These are phyloP conservation scores for Agrochola litura DNA, from an alignment of 2,888 invertebrate genomes.

Conservation along the genomic window DNA sequence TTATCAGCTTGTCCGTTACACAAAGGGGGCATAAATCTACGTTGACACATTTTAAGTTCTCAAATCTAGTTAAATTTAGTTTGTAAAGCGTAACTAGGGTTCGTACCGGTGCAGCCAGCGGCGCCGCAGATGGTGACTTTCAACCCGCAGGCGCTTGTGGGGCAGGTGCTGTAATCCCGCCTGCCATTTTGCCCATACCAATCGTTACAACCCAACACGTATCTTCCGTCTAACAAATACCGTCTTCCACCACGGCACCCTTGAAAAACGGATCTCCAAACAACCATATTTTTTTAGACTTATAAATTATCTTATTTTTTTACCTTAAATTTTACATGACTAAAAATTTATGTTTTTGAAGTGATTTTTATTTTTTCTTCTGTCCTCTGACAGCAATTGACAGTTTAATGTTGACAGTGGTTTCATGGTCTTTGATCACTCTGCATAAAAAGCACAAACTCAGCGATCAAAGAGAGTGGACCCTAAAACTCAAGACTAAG, in stretches of 20 bases:
- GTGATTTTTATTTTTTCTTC: constrained; percentile 36
- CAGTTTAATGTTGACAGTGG: constrained; percentile 17
- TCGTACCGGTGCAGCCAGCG: constrained; percentile 85
- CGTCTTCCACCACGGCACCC: constrained; percentile 42
- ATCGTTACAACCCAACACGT: constrained; percentile 9
- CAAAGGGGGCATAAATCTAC: neutral
- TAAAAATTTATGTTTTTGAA: constrained; percentile 45
- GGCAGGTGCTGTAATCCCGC: constrained; percentile 75
- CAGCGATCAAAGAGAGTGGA: neutral
- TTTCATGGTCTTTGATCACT: constrained; percentile 1
- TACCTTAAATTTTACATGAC: constrained; percentile 46
- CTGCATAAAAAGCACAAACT: constrained; percentile 1
- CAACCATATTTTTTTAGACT: constrained; percentile 61
- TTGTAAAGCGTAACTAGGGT: neutral
- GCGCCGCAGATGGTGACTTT: constrained; percentile 91
- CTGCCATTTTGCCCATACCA: constrained; percentile 17
- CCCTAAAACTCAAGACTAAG: neutral
- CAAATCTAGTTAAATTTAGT: neutral
- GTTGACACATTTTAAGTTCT: neutral
- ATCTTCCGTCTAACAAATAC: constrained; percentile 31
- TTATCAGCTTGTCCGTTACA: neutral
- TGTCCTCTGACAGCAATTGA: constrained; percentile 12
- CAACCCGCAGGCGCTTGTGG: constrained; percentile 82
- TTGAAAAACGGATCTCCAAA: constrained; percentile 53
- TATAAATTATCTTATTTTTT: constrained; percentile 37